A percentile compares a stretch with the other conserved stretches of the same genome.
Evolutionary conservation across 2,797 vertebrate species (phyloP).

Genomic region (Valencia hispanica): DNA sequence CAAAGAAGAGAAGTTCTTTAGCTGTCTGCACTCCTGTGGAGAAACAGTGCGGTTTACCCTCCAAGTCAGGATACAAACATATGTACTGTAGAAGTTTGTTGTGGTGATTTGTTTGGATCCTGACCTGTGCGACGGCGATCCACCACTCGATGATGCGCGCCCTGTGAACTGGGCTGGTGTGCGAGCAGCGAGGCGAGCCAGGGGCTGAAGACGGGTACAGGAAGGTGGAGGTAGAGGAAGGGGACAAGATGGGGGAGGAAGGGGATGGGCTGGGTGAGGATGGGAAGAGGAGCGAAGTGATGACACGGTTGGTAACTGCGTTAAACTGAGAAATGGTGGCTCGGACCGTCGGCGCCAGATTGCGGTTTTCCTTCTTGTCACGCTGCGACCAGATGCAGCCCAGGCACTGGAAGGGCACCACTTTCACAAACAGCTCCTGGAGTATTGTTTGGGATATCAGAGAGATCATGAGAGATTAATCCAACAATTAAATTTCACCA

Average conservation of each 20-base stretch:
- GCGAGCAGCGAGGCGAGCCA: conserved; percentile 48
- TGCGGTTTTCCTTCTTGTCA: conserved; percentile 86
- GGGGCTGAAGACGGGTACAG: conserved; percentile 46
- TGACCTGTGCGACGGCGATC: conserved; percentile 88
- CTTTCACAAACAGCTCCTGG: conserved; percentile 86
- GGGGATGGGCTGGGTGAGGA: conserved; percentile 36
- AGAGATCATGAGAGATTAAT: background rate
- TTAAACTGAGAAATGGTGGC: conserved; percentile 94
- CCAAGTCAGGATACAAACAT: background rate
- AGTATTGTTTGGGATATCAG: background rate
- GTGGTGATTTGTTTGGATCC: conserved; percentile 5
- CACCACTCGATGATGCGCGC: conserved; percentile 86
- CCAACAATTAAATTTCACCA: background rate
- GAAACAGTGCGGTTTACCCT: background rate
- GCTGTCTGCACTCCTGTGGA: conserved; percentile 82
- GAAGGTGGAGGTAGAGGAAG: conserved; percentile 45
- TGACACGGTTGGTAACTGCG: conserved; percentile 85
- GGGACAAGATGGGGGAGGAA: conserved; percentile 57
- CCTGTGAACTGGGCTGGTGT: conserved; percentile 73
- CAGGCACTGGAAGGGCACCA: conserved; percentile 88
- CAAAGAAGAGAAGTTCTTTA: conserved; percentile 90
- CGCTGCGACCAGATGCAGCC: conserved; percentile 92
- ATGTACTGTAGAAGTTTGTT: too few relatives aligned
- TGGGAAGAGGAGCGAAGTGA: conserved; percentile 85
- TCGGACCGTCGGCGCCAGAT: conserved; percentile 82